These are phyloP conservation scores for Umimayanthus chanpuru DNA, from an alignment of 92 coral and sea anemone species.

Conservation along the genomic window DNA sequence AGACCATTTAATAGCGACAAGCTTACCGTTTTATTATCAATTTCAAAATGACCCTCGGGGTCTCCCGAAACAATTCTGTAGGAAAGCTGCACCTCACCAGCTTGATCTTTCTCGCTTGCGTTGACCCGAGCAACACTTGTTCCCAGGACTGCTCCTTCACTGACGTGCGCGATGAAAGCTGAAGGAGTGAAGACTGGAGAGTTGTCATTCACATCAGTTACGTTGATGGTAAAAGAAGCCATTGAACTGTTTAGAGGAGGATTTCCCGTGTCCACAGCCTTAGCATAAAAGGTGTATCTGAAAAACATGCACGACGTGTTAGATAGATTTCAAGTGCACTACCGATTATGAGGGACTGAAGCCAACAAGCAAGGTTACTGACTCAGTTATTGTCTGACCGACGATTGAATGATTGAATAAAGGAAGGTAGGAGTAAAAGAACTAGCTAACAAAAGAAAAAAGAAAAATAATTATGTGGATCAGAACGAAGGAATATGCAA, in stretches of 20 bases:
- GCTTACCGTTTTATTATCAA: slow-evolving; percentile 63
- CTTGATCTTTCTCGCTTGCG: slow-evolving; percentile 68
- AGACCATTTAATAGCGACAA: not conserved
- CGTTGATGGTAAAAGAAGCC: slow-evolving; percentile 60
- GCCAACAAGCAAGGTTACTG: not conserved
- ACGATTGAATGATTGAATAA: not conserved
- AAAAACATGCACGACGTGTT: not conserved
- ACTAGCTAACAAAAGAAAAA: not conserved
- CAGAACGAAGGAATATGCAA: not conserved
- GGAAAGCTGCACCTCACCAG: slow-evolving; percentile 46
- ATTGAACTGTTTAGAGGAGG: slow-evolving; percentile 69
- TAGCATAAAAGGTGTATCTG: slow-evolving; percentile 65
- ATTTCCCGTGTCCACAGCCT: slow-evolving; percentile 66
- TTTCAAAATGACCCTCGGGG: slow-evolving; percentile 43
- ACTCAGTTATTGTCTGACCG: not conserved
- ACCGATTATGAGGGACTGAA: too few species aligned
- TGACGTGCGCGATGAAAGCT: slow-evolving; percentile 57
- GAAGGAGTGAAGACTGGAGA: slow-evolving; percentile 72
- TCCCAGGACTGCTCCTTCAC: slow-evolving; percentile 53
- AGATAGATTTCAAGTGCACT: not conserved
- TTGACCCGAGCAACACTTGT: slow-evolving; percentile 56
- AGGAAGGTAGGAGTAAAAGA: not conserved
- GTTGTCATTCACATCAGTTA: slow-evolving; percentile 74
- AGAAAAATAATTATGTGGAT: not conserved
- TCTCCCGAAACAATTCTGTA: slow-evolving; percentile 59